Base-by-base conservation (phyloP, 2,113 vertebrate species). In the Chauna torquata region DNA sequence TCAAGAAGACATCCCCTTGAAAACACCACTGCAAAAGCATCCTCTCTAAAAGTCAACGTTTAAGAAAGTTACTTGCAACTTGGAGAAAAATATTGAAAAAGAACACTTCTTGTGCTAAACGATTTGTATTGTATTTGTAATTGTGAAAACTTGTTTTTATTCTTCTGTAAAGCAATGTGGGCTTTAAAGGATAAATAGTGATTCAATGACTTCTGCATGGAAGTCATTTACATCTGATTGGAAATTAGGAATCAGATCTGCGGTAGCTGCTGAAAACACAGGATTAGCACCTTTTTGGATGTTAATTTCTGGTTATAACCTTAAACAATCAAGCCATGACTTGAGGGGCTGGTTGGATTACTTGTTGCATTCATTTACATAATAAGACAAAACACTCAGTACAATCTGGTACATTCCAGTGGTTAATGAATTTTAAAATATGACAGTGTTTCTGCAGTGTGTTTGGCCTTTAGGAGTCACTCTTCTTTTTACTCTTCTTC, bases 401-500 rank as follows among this genome's bases (percentile, higher is more conserved):
- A 98, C 95, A 92, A 98, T 97, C 95, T 94, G 98, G 97, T 98
- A 99, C 98, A 98, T 98, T 98, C 98, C 98, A 98, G 98, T 98
- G 98, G 98, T 98, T 99, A 99, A 97, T 97, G 93, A 83, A 95
- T 97, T 96, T 91, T 78, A 86, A 96, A 98, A 98, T 82, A 97
- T 85, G 94, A 94, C 91, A 97, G 93, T 95, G 96, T 93, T 93
- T 96, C 96, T 90, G 95, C 94, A 87, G 86, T 78, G 96, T 82
- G 90, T 88, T 90, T 95, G 95, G 95, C 90, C 97, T 98, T 98
- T 99, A 99, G 96, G 98, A 98, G 69, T 99, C 99, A 19, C 98
- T 98, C 98, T 99, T 99, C 98, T 99, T 99, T 97, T 99, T 99
- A 98, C 99, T 99, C 98, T 99, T 99, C 98, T 99, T 99, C 86